Evolutionary conservation across 2,888 invertebrate genomes (phyloP).

Genomic region (Pyrrhosoma nymphula): DNA sequence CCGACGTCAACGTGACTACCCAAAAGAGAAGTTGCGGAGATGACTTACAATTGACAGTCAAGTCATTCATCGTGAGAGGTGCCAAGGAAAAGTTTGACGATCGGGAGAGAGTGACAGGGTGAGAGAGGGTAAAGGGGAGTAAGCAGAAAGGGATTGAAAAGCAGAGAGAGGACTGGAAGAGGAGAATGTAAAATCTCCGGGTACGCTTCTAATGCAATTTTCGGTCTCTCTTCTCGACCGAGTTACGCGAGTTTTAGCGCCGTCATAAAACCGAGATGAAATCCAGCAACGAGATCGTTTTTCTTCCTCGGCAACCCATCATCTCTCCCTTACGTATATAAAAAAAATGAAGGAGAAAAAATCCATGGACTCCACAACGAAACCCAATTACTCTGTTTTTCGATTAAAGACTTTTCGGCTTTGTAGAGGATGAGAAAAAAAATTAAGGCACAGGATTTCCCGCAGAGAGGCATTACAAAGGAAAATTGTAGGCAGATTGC

Average conservation of each 20-base stretch:
- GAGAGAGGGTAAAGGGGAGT: not conserved
- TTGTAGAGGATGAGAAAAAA: not conserved
- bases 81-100: not conserved
- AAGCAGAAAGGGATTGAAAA: not conserved
- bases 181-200: not conserved
- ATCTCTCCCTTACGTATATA: not conserved
- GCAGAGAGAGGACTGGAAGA: too few relatives aligned
- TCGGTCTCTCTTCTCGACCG: not conserved
- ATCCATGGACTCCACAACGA: not conserved
- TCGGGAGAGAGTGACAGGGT: not conserved
- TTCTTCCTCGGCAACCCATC: not conserved
- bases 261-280: not conserved
- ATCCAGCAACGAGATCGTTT: not conserved
- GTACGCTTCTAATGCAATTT: not conserved
- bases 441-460: not conserved
- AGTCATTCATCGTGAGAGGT: not conserved
- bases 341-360: not conserved
- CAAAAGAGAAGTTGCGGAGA: not conserved
- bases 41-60: not conserved
- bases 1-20: not conserved
- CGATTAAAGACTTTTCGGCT: not conserved
- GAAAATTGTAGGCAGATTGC: not conserved
- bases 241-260: constrained; percentile 20
- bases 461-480: not conserved
- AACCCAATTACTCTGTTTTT: constrained; percentile 22